Conservation (phyloP, 2,113 vertebrate species). For the Orthochromis indermauri region DNA sequence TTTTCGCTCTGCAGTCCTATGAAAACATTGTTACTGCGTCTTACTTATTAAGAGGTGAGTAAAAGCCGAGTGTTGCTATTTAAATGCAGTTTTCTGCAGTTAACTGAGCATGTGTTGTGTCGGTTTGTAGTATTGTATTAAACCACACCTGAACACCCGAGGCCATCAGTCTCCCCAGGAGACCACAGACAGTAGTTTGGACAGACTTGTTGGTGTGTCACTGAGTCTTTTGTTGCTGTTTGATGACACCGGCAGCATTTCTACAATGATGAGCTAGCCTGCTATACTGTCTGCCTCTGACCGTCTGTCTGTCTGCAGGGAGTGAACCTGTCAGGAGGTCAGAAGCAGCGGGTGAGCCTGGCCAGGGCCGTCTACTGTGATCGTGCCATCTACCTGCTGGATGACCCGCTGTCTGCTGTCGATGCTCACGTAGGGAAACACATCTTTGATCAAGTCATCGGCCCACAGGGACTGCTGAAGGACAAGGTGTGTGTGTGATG, state of each 20-base stretch:
- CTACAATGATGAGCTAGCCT: background rate
- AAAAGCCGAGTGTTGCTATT: background rate
- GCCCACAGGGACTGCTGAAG: conserved; percentile 85
- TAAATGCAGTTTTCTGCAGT: background rate
- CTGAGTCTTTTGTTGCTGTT: background rate
- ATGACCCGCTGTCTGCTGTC: conserved; percentile 91
- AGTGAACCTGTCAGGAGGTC: conserved; percentile 92
- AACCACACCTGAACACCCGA: background rate
- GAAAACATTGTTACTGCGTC: background rate
- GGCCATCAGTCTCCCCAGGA: background rate
- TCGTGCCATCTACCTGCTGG: conserved; percentile 81
- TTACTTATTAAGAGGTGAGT: background rate
- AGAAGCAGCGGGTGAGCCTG: conserved; percentile 91
- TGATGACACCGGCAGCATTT: background rate
- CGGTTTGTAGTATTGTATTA: background rate
- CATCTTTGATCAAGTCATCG: conserved; percentile 91
- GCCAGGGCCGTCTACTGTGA: conserved; percentile 87
- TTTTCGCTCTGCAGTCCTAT: background rate
- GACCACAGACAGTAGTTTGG: background rate
- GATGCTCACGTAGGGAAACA: conserved; percentile 93
- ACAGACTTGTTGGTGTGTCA: background rate
- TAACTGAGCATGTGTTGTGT: background rate
- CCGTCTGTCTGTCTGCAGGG: conserved; percentile 69
- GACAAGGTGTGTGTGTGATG: conserved; percentile 71
- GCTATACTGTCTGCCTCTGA: background rate